phyloP scores from a whole-genome alignment of 2,888 invertebrate genomes.

The Phyllotreta cruciferae region DNA sequence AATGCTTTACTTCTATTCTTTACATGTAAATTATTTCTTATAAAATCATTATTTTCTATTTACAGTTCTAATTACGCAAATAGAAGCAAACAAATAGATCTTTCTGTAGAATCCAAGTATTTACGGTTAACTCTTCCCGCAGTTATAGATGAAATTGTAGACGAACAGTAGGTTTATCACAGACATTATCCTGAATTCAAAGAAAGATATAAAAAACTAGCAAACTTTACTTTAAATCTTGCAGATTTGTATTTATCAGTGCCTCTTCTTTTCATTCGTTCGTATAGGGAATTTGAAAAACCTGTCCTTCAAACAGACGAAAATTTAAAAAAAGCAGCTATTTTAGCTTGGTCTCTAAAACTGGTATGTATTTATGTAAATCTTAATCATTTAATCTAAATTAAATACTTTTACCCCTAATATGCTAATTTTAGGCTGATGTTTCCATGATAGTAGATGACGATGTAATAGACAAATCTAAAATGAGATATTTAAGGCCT shows the following conservation, averaged over 20 bases:
- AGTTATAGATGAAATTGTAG: neutral
- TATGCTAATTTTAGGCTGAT: neutral
- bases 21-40: too few relatives aligned
- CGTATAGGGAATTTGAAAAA: slow-evolving; percentile 14
- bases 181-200: neutral
- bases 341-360: slow-evolving; percentile 16
- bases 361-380: too few relatives aligned
- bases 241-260: slow-evolving; percentile 1
- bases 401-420: neutral
- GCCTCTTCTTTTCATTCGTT: neutral
- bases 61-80: neutral
- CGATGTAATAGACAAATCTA: slow-evolving; percentile 4
- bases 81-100: neutral
- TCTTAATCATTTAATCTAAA: too few relatives aligned
- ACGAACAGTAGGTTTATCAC: slow-evolving; percentile 10
- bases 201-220: slow-evolving; percentile 1
- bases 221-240: neutral
- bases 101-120: neutral
- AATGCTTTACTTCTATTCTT: too few relatives aligned
- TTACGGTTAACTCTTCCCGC: neutral
- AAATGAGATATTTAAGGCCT: slow-evolving; percentile 14
- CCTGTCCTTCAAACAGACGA: slow-evolving; percentile 1
- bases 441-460: slow-evolving; percentile 7
- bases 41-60: neutral
- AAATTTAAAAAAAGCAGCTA: slow-evolving; percentile 8